These are phyloP conservation scores for Tineola bisselliella DNA, from an alignment of 2,888 invertebrate species.

Conservation along the genomic window DNA sequence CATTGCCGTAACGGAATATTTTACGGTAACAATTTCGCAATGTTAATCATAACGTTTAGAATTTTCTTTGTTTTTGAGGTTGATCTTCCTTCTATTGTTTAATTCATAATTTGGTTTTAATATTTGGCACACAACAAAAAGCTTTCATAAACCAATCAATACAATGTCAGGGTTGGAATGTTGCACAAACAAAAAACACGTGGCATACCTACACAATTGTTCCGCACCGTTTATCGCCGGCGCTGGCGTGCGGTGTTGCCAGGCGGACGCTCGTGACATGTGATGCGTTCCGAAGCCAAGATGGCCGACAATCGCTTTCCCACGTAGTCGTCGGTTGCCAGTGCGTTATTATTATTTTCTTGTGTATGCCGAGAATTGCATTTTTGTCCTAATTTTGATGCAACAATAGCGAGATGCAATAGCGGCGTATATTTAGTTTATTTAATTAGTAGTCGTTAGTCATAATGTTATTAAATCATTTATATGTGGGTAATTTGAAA, in stretches of 20 bases:
- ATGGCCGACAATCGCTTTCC: conserved; percentile 66
- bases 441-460: no score
- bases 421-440: no score
- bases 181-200: conserved; percentile 60
- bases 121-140: neutral
- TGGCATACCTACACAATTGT: conserved; percentile 47
- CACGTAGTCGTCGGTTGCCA: conserved; percentile 31
- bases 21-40: conserved; percentile 9
- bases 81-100: neutral
- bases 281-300: conserved; percentile 58
- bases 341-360: conserved; percentile 32
- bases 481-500: neutral
- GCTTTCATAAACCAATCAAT: conserved; percentile 30
- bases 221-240: conserved; percentile 46
- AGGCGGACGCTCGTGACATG: conserved; percentile 53
- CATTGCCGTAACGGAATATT: conserved; percentile 19
- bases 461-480: no score
- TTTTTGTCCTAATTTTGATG: conserved; percentile 27
- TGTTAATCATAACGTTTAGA: neutral
- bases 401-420: neutral
- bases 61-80: neutral
- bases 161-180: conserved; percentile 35
- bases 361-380: conserved; percentile 39
- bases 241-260: conserved; percentile 52
- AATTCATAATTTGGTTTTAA: neutral